These are phyloP conservation scores for Rhea americana DNA, from an alignment of 2,113 vertebrate genomes.

Conservation along the genomic window DNA sequence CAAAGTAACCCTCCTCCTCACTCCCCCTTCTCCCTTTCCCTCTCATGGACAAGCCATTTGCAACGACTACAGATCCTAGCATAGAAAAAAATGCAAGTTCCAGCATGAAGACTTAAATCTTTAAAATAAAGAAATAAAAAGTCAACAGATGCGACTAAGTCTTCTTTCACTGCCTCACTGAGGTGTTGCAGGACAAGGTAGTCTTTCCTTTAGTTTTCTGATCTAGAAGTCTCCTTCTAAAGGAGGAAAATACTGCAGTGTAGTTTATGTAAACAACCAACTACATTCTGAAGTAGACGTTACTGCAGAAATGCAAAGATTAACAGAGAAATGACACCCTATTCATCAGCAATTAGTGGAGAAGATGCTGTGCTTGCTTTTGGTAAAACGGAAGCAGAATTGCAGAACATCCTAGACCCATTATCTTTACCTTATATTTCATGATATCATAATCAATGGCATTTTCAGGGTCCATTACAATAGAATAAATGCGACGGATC, in stretches of 20 bases:
- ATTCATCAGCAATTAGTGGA: neutral
- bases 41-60: neutral
- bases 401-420: neutral
- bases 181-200: neutral
- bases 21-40: constrained; percentile 27
- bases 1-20: neutral
- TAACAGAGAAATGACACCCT: neutral
- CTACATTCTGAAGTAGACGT: neutral
- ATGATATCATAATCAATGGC: neutral
- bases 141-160: constrained; percentile 15
- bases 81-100: constrained; percentile 25
- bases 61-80: constrained; percentile 33
- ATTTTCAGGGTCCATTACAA: neutral
- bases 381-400: neutral
- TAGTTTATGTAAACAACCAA: neutral
- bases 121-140: constrained; percentile 24
- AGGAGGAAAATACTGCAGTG: neutral
- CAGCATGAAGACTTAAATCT: constrained; percentile 4
- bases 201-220: neutral
- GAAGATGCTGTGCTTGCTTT: neutral
- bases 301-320: neutral
- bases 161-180: neutral
- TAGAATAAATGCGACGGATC: neutral
- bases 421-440: neutral
- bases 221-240: neutral